phyloP scores from a whole-genome alignment of 2,888 invertebrate species.

The Scaptomyza cyrtandrae region DNA sequence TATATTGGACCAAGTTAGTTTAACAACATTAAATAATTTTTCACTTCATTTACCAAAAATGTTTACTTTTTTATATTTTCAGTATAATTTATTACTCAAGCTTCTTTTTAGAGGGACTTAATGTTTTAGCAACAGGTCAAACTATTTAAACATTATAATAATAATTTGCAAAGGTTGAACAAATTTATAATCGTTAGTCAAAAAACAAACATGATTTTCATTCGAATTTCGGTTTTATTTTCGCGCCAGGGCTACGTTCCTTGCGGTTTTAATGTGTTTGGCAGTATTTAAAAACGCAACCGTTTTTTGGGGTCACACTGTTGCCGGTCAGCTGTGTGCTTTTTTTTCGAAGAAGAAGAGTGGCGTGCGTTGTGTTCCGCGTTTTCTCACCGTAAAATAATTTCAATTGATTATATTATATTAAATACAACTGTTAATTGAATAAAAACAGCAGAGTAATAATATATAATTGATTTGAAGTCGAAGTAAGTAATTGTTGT shows the following conservation, averaged over 20 bases:
- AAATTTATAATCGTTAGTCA: too few relatives aligned
- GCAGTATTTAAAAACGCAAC: slow-evolving; percentile 6
- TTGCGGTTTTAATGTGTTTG: slow-evolving; percentile 6
- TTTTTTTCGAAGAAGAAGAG: slow-evolving; percentile 45
- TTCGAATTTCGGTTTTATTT: background rate
- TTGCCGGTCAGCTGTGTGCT: slow-evolving; percentile 48
- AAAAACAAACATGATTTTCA: too few relatives aligned
- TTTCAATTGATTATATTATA: background rate
- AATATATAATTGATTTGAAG: background rate
- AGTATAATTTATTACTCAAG: too few relatives aligned
- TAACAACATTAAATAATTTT: too few relatives aligned
- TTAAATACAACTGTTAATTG: background rate
- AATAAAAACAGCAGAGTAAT: background rate
- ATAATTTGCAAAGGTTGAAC: too few relatives aligned
- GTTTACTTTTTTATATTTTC: too few relatives aligned
- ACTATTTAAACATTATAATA: too few relatives aligned
- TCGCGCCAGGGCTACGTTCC: slow-evolving; percentile 12
- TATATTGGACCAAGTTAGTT: too few relatives aligned
- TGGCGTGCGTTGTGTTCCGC: slow-evolving; percentile 49
- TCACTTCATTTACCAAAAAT: too few relatives aligned
- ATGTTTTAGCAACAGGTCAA: too few relatives aligned
- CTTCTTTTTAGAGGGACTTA: too few relatives aligned
- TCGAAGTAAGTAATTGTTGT: slow-evolving; percentile 21
- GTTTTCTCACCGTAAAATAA: slow-evolving; percentile 31
- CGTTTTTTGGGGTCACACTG: slow-evolving; percentile 41